phyloP scores from a whole-genome alignment of 2,113 vertebrate species.

The Nanorana parkeri region DNA sequence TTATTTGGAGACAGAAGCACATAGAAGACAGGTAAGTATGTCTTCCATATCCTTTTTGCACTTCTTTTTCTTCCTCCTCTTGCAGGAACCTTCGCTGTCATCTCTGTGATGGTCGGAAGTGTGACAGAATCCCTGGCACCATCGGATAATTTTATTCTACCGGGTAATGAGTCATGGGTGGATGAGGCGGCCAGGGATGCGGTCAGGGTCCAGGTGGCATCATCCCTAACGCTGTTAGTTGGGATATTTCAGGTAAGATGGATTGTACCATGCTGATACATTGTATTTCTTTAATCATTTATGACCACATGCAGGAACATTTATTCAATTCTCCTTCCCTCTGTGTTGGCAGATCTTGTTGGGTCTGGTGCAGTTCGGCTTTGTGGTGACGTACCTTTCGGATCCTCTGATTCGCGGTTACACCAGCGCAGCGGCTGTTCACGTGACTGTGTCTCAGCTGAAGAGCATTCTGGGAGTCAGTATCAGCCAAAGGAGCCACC shows the following conservation, averaged over 20 bases:
- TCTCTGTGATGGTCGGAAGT: slow-evolving; percentile 95
- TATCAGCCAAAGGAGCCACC: slow-evolving; percentile 74
- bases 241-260: slow-evolving; percentile 87
- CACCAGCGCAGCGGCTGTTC: slow-evolving; percentile 88
- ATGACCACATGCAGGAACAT: too few species aligned
- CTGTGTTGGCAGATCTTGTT: slow-evolving; percentile 77
- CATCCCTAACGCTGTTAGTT: slow-evolving; percentile 81
- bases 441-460: slow-evolving; percentile 90
- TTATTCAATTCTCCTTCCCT: background rate
- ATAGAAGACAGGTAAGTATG: too few species aligned
- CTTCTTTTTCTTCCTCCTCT: background rate
- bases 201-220: slow-evolving; percentile 79
- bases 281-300: background rate
- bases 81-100: slow-evolving; percentile 90
- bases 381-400: slow-evolving; percentile 93
- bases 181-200: slow-evolving; percentile 65
- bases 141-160: slow-evolving; percentile 69
- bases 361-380: slow-evolving; percentile 90
- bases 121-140: slow-evolving; percentile 83
- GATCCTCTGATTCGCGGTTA: slow-evolving; percentile 92
- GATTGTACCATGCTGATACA: background rate
- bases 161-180: slow-evolving; percentile 60
- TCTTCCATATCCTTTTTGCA: background rate
- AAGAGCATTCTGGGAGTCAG: slow-evolving; percentile 89
- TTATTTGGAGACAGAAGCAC: too few species aligned